These are phyloP conservation scores for Coptodon bakossiorum DNA, from an alignment of 2,113 vertebrate genomes.

Conservation along the genomic window DNA sequence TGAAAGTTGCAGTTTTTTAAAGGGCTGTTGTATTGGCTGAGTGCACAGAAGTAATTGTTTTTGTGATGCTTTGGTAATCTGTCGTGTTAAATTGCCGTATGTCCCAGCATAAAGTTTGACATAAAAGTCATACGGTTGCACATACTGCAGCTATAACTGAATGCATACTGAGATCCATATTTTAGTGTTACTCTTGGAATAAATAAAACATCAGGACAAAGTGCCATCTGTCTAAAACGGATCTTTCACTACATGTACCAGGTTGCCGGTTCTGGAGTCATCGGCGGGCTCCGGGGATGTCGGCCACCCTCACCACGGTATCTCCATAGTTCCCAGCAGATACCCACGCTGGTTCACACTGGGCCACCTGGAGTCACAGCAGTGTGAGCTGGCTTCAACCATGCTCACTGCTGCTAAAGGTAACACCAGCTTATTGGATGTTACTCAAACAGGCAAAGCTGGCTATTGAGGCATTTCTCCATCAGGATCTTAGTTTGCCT, in stretches of 20 bases:
- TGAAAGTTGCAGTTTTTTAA: background rate
- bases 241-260: constrained; percentile 29
- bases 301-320: constrained; percentile 90
- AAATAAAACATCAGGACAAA: background rate
- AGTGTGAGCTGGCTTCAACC: constrained; percentile 96
- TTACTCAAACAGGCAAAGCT: background rate
- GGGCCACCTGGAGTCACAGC: constrained; percentile 96
- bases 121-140: background rate
- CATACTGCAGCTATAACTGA: background rate
- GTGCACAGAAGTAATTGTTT: background rate
- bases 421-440: background rate
- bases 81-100: background rate
- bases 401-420: constrained; percentile 89
- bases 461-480: background rate
- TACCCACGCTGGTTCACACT: constrained; percentile 98
- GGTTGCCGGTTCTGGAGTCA: constrained; percentile 92
- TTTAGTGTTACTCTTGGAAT: background rate
- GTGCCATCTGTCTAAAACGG: background rate
- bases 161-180: background rate
- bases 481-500: background rate
- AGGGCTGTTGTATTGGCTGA: background rate
- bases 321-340: constrained; percentile 91
- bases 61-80: background rate
- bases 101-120: background rate
- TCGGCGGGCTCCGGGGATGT: constrained; percentile 81